phyloP scores from a whole-genome alignment of 64 coral and sea anemone species.

The Cladopsammia gracilis region DNA sequence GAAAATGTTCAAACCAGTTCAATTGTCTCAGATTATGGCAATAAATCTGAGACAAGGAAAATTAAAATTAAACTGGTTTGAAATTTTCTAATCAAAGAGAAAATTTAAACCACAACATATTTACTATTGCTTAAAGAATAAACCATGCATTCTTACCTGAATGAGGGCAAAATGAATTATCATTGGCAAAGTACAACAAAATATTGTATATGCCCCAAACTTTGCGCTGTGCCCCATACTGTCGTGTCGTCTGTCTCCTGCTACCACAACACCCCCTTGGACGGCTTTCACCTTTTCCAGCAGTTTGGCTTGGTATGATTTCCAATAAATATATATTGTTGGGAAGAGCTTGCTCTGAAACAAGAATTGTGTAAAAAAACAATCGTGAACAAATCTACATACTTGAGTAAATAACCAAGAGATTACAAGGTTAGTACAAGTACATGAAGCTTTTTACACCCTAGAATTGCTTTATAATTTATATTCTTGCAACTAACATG shows the following conservation, averaged over 20 bases:
- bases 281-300: background rate
- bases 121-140: background rate
- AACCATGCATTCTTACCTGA: background rate
- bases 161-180: background rate
- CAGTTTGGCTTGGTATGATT: background rate
- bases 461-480: no score
- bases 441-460: no score
- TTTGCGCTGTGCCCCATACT: background rate
- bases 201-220: constrained; percentile 9
- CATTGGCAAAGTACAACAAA: constrained; percentile 7
- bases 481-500: no score
- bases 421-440: no score
- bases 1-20: no score
- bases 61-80: background rate
- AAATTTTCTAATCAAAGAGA: no score
- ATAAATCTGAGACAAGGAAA: background rate
- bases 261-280: background rate
- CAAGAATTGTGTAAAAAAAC: no score
- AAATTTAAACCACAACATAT: background rate
- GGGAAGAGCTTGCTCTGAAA: background rate
- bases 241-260: background rate
- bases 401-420: no score
- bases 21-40: no score
- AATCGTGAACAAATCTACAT: no score
- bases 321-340: background rate